These are phyloP conservation scores for Leistus spinibarbis DNA, from an alignment of 2,888 invertebrate genomes.

Conservation along the genomic window DNA sequence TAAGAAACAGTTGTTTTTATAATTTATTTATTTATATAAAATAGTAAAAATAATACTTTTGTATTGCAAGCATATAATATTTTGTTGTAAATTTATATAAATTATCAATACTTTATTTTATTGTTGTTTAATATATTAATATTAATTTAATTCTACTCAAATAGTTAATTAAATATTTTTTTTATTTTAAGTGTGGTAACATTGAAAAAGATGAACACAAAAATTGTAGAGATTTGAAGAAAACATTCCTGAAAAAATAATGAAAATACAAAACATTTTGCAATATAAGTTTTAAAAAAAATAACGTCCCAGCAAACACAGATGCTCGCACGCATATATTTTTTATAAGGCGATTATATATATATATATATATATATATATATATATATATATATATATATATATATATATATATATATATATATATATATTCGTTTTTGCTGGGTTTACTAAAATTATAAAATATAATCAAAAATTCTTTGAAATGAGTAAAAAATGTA, in stretches of 20 bases:
- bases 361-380: too few species aligned
- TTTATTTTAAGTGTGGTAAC: constrained; percentile 5
- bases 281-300: not conserved
- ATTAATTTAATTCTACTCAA: not conserved
- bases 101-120: not conserved
- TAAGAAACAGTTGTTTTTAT: constrained; percentile 8
- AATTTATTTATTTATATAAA: not conserved
- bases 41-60: not conserved
- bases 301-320: too few species aligned
- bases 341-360: too few species aligned
- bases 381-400: too few species aligned
- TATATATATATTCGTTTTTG: too few species aligned
- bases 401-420: too few species aligned
- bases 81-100: not conserved
- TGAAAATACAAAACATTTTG: not conserved
- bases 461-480: too few species aligned
- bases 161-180: not conserved
- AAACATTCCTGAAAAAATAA: not conserved
- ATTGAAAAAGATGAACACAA: constrained; percentile 6
- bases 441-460: too few species aligned
- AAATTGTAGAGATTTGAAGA: not conserved
- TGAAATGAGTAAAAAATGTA: too few species aligned
- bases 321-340: too few species aligned
- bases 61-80: not conserved
- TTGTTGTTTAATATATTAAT: constrained; percentile 11